phyloP scores from a whole-genome alignment of 2,888 invertebrate genomes.

The Cheilosia variabilis region DNA sequence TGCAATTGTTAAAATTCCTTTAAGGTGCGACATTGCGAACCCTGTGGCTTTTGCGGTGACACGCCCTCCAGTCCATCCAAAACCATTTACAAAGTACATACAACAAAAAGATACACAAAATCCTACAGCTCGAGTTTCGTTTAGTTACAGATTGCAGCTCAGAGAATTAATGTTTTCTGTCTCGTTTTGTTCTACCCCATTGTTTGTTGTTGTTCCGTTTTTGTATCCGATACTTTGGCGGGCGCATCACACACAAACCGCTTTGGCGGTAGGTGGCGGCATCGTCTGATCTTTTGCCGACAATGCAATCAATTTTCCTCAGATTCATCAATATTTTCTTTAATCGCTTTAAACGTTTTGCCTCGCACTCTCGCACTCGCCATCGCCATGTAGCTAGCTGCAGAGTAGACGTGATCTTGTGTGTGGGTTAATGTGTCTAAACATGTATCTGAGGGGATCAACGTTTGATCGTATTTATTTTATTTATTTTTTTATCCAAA shows the following conservation, averaged over 20 bases:
- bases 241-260: constrained; percentile 75
- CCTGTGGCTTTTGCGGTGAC: constrained; percentile 67
- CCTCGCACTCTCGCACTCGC: constrained; percentile 73
- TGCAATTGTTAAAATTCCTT: constrained; percentile 22
- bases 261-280: constrained; percentile 73
- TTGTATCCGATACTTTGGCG: constrained; percentile 68
- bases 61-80: constrained; percentile 62
- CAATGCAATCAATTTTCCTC: constrained; percentile 76
- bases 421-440: constrained; percentile 68
- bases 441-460: constrained; percentile 73
- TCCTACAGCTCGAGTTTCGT: constrained; percentile 32
- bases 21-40: constrained; percentile 66
- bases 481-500: constrained; percentile 62
- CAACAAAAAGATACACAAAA: constrained; percentile 10
- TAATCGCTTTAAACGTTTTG: constrained; percentile 75
- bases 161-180: constrained; percentile 45
- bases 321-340: constrained; percentile 76
- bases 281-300: constrained; percentile 68
- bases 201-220: constrained; percentile 75
- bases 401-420: constrained; percentile 28
- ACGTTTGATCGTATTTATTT: constrained; percentile 73
- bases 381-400: constrained; percentile 45
- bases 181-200: constrained; percentile 65
- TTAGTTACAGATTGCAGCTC: constrained; percentile 28
- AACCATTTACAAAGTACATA: constrained; percentile 9